Evolutionary conservation across 2,113 vertebrate species (phyloP), one percentile per base, ranked within the genome.

Genomic region (Neodon shergylaensis): DNA sequence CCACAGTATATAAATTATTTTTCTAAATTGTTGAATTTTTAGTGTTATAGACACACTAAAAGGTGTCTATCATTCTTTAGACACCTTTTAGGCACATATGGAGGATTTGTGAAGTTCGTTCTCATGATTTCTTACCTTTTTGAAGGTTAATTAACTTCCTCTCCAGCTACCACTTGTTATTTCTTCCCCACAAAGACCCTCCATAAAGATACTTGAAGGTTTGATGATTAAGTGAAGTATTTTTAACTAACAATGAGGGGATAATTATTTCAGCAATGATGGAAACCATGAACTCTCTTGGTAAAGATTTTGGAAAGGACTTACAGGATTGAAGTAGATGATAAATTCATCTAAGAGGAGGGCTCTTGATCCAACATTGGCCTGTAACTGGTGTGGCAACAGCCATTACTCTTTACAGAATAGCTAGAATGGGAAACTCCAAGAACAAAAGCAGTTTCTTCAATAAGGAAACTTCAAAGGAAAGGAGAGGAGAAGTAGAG

Each of bases 91-190:
- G 8, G 17, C 54, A 65, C 68, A 78, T 16, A 3, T 77, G 14
- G n/a, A 83, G 26, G 36, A 44, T 65, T 84, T 21, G n/a, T 91
- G 28, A 63, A n/a, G 12, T 83, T 88, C 19, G 13, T 11, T 78
- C n/a, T 83, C 42, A 74, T 6, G 74, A 13, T 74, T 76, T 13
- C 31, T 52, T 36, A 58, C 22, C 36, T 76, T 79, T 52, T 13
- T 44, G 58, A 26, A 78, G 8, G 78, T 89, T 92, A 94, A 85
- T 89, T 92, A 94, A 85, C 3, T 44, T 88, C 28, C n/a, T 66
- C 26, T 65, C 42, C 33, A 72, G 68, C 2, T 26, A 16, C 31
- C 26, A n/a, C 19, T 91, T 72, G 36, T 44, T 28, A 24, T 26
- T 54, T n/a, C 28, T 39, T 39, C 72, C 39, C 28, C 72, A 49